These are phyloP conservation scores for Lymantria monacha DNA, from an alignment of 2,888 invertebrate species.

Conservation along the genomic window DNA sequence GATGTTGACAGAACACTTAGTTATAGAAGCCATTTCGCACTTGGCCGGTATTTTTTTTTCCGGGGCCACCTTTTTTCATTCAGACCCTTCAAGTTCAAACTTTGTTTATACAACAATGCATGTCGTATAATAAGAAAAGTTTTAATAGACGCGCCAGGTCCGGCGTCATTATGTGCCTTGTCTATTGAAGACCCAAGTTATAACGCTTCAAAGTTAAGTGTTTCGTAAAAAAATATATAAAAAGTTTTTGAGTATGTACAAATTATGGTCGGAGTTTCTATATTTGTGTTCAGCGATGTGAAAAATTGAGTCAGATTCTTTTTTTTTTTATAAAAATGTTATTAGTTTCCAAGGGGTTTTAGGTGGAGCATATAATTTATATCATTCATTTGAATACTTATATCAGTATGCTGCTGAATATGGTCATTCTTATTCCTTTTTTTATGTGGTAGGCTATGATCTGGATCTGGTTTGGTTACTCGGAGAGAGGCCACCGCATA, in stretches of 20 bases:
- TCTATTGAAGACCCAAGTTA: conserved; percentile 31
- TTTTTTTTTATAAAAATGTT: background rate
- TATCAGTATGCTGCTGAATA: too few species aligned
- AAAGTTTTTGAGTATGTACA: conserved; percentile 13
- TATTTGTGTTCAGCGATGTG: conserved; percentile 3
- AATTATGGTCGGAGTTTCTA: conserved; percentile 1
- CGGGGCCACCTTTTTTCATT: conserved; percentile 3
- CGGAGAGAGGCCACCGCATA: too few species aligned
- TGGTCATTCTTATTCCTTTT: too few species aligned
- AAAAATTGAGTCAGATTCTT: background rate
- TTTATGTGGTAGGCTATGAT: too few species aligned
- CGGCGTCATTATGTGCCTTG: conserved; percentile 24
- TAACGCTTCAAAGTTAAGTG: conserved; percentile 27
- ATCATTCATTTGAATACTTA: too few species aligned
- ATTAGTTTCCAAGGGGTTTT: too few species aligned
- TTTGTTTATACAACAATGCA: conserved; percentile 29
- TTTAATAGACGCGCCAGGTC: conserved; percentile 29
- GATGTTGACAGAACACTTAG: too few species aligned
- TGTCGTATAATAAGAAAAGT: conserved; percentile 36
- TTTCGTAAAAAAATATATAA: conserved; percentile 24
- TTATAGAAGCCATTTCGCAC: too few species aligned
- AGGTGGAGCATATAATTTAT: too few species aligned
- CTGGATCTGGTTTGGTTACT: too few species aligned
- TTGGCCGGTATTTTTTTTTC: background rate
- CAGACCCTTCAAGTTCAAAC: conserved; percentile 7